These are phyloP conservation scores for Psix sp. DNA, from an alignment of 1,140 invertebrate species.

Conservation along the genomic window DNA sequence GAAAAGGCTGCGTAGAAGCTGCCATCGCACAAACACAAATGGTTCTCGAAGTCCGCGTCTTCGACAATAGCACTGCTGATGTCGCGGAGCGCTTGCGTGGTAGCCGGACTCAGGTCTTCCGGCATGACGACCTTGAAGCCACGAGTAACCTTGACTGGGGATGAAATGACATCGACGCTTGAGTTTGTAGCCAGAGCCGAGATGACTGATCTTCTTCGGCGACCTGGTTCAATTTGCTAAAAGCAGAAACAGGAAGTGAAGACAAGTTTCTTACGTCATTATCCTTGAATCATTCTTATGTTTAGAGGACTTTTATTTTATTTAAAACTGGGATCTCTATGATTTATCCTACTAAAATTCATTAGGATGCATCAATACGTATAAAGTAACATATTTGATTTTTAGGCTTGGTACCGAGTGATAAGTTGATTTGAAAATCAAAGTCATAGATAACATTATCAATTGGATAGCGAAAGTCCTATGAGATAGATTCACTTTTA, in stretches of 20 bases:
- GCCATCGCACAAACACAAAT: constrained; percentile 69
- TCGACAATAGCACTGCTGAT: constrained; percentile 64
- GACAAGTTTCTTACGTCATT: too few species aligned
- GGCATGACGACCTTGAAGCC: constrained; percentile 82
- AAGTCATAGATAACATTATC: too few species aligned
- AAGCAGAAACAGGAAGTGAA: constrained; percentile 27
- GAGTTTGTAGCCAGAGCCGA: constrained; percentile 64
- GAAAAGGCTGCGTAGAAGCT: constrained; percentile 70
- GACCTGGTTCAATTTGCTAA: constrained; percentile 80
- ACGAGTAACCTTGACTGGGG: constrained; percentile 80
- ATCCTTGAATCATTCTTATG: too few species aligned
- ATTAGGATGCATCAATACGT: too few species aligned
- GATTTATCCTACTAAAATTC: too few species aligned
- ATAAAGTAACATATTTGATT: too few species aligned
- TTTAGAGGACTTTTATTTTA: too few species aligned
- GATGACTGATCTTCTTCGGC: constrained; percentile 77
- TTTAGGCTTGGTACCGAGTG: too few species aligned
- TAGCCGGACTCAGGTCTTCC: constrained; percentile 78
- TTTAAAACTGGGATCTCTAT: too few species aligned
- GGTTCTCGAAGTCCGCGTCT: constrained; percentile 43
- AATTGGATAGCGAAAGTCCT: too few species aligned
- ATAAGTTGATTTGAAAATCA: too few species aligned
- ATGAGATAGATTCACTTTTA: too few species aligned
- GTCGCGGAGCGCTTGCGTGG: constrained; percentile 61
- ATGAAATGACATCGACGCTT: constrained; percentile 61